Percentiles rank a stretch among this genome's conserved stretches.
Conservation (phyloP, 1,140 invertebrate species). For the Drusus annulatus region DNA sequence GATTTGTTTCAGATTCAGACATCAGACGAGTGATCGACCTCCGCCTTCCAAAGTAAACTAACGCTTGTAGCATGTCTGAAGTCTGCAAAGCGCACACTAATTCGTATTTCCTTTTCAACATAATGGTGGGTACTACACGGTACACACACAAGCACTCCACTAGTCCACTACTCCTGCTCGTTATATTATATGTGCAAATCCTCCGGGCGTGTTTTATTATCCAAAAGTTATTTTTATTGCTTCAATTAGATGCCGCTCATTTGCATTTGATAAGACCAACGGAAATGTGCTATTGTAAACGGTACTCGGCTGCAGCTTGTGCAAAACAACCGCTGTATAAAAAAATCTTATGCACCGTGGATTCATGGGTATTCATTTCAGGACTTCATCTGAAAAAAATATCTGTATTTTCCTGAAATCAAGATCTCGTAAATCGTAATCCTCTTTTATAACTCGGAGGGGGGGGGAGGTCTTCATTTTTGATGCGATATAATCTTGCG, state of each 20-base stretch:
- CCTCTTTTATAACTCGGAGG: not conserved
- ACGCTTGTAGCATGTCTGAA: not conserved
- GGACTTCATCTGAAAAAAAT: no score
- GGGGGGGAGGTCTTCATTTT: not conserved
- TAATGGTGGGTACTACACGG: not conserved
- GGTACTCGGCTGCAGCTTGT: not conserved
- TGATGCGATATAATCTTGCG: slow-evolving; percentile 10
- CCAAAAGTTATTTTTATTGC: slow-evolving; percentile 40
- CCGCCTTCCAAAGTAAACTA: not conserved
- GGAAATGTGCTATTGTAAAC: slow-evolving; percentile 14
- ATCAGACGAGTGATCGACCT: not conserved
- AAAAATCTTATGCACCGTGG: no score
- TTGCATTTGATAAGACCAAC: slow-evolving; percentile 32
- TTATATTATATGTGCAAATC: slow-evolving; percentile 11
- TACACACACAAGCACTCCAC: not conserved
- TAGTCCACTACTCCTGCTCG: no score
- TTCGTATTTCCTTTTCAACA: no score
- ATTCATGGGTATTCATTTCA: no score
- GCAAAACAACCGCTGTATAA: no score
- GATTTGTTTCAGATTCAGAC: no score
- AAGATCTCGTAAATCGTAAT: no score
- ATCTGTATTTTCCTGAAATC: no score
- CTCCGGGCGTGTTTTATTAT: slow-evolving; percentile 26
- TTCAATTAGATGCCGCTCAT: slow-evolving; percentile 37
- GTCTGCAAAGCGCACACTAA: not conserved